Conservation (phyloP, 2,113 vertebrate genomes). For the Malurus alboscapulatus region DNA sequence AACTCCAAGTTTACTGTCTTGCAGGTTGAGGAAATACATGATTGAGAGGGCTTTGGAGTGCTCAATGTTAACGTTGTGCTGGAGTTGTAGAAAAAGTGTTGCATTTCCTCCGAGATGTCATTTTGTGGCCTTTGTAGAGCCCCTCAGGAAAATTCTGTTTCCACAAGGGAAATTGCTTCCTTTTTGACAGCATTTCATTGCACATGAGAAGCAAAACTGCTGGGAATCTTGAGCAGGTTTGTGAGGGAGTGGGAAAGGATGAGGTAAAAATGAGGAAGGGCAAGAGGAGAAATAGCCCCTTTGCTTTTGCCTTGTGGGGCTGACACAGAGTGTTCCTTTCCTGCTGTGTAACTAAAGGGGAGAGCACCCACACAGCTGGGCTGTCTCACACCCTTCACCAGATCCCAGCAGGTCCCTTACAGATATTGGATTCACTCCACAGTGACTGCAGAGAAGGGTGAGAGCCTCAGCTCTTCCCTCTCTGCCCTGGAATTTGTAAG, state of each 20-base stretch:
- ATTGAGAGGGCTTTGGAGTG: neutral
- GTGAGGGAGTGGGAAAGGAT: neutral
- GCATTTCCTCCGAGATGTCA: neutral
- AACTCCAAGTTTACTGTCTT: neutral
- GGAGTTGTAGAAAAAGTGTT: neutral
- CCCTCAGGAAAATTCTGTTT: neutral
- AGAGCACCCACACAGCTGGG: neutral
- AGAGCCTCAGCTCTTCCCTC: neutral
- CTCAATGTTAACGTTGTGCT: neutral
- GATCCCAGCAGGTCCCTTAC: neutral
- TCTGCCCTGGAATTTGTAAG: neutral
- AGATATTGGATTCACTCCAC: neutral
- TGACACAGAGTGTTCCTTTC: neutral
- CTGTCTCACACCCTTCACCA: neutral
- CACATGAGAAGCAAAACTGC: neutral
- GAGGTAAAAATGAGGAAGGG: neutral
- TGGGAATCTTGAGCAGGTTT: neutral
- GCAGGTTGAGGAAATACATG: neutral
- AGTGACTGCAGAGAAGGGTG: neutral
- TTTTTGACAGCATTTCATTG: neutral
- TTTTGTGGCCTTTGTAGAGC: neutral
- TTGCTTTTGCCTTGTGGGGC: neutral
- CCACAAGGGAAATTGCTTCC: neutral
- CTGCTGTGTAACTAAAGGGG: neutral
- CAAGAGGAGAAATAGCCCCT: neutral